A percentile compares a stretch with the other conserved stretches of the same genome.
These are phyloP conservation scores for Erebia epiphron DNA, from an alignment of 2,888 invertebrate species.

Conservation along the genomic window DNA sequence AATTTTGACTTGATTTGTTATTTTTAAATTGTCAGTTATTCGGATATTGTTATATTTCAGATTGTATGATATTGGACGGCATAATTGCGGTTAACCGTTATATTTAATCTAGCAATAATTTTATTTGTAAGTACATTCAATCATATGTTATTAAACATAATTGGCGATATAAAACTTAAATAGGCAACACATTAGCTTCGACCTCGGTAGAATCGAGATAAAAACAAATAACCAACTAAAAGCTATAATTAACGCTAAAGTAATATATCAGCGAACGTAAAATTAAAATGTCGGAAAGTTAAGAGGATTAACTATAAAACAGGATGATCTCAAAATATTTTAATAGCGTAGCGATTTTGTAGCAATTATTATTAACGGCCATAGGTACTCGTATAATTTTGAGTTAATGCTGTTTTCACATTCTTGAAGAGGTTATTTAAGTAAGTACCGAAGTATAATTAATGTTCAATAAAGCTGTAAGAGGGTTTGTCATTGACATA, in stretches of 20 bases:
- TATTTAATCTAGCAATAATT: slow-evolving; percentile 53
- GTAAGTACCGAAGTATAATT: too few relatives aligned
- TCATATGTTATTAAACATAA: slow-evolving; percentile 33
- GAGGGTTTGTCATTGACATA: background rate
- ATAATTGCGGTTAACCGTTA: slow-evolving; percentile 52
- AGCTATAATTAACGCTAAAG: slow-evolving; percentile 6
- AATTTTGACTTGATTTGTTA: slow-evolving; percentile 31
- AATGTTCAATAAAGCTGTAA: too few relatives aligned
- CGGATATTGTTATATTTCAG: slow-evolving; percentile 35
- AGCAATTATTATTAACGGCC: background rate
- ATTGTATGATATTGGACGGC: slow-evolving; percentile 31
- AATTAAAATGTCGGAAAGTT: background rate
- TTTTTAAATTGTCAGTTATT: slow-evolving; percentile 33
- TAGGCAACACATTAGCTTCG: slow-evolving; percentile 1
- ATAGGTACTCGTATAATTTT: too few relatives aligned
- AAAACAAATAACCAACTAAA: slow-evolving; percentile 1
- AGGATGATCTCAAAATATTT: background rate
- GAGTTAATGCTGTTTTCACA: too few relatives aligned
- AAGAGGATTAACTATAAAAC: background rate
- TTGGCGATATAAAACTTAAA: slow-evolving; percentile 3
- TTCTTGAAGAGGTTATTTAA: too few relatives aligned
- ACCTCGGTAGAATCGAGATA: background rate
- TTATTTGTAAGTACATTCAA: slow-evolving; percentile 54
- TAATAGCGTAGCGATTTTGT: background rate
- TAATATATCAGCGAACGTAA: slow-evolving; percentile 6